phyloP scores from a whole-genome alignment of 2,888 invertebrate species.

The Pherbina coryleti region DNA sequence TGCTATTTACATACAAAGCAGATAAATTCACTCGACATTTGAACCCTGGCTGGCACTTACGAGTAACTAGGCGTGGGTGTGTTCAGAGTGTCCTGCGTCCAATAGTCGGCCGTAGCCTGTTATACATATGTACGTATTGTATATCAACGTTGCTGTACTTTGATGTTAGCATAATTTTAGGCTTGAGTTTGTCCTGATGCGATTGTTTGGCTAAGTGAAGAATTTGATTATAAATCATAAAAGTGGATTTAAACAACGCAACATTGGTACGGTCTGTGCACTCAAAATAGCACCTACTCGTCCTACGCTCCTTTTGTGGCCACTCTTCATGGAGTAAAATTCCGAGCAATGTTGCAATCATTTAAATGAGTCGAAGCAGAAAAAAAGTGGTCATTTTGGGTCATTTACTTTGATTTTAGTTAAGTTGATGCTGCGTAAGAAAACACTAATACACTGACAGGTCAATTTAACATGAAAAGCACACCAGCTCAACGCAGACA shows the following conservation, averaged over 20 bases:
- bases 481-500: no score
- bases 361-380: no score
- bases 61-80: not conserved
- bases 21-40: not conserved
- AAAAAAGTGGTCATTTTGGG: no score
- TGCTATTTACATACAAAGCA: constrained; percentile 22
- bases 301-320: not conserved
- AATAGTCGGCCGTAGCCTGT: no score
- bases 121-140: no score
- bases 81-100: no score
- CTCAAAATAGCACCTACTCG: not conserved
- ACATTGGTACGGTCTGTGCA: not conserved
- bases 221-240: constrained; percentile 17
- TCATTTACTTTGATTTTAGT: no score
- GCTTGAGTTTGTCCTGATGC: not conserved
- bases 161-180: not conserved
- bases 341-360: no score
- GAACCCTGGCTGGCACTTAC: not conserved
- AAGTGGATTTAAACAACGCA: not conserved
- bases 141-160: not conserved
- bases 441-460: not conserved
- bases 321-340: not conserved
- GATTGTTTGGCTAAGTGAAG: not conserved
- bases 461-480: not conserved
- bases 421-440: no score